A percentile compares a stretch with the other conserved stretches of the same genome.
phyloP scores from a whole-genome alignment of 2,797 vertebrate genomes.

The Rallus crepitans region DNA sequence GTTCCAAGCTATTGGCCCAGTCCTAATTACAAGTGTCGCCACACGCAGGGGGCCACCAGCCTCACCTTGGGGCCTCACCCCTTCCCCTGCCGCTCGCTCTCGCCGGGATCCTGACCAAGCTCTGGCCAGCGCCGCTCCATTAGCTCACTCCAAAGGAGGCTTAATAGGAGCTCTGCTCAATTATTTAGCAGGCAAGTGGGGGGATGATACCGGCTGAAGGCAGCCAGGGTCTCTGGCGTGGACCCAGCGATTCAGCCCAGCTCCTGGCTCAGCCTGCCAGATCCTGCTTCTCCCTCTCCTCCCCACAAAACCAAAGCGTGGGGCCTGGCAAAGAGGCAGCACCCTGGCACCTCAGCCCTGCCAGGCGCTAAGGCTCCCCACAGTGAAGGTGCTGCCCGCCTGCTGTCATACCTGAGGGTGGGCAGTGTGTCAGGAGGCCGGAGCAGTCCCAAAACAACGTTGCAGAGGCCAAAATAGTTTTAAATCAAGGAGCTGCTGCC shows the following conservation, averaged over 20 bases:
- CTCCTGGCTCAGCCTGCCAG: background rate
- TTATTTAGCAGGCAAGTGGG: slow-evolving; percentile 38
- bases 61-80: background rate
- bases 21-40: background rate
- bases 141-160: slow-evolving; percentile 30
- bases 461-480: background rate
- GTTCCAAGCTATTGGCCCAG: background rate
- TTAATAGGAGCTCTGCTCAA: slow-evolving; percentile 57
- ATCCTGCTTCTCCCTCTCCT: background rate
- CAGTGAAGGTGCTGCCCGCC: background rate
- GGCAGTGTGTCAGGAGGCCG: accelerated
- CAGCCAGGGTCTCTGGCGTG: background rate
- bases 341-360: background rate
- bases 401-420: background rate
- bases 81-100: background rate
- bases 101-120: background rate
- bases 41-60: background rate
- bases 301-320: background rate
- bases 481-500: background rate
- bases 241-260: background rate
- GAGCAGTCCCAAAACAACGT: background rate
- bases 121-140: background rate
- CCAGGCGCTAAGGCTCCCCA: background rate
- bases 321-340: background rate
- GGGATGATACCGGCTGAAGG: background rate